Evolutionary conservation across 2,888 invertebrate genomes (phyloP), one percentile per base, ranked within the genome.

Genomic region (Camptogramma bilineatum): DNA sequence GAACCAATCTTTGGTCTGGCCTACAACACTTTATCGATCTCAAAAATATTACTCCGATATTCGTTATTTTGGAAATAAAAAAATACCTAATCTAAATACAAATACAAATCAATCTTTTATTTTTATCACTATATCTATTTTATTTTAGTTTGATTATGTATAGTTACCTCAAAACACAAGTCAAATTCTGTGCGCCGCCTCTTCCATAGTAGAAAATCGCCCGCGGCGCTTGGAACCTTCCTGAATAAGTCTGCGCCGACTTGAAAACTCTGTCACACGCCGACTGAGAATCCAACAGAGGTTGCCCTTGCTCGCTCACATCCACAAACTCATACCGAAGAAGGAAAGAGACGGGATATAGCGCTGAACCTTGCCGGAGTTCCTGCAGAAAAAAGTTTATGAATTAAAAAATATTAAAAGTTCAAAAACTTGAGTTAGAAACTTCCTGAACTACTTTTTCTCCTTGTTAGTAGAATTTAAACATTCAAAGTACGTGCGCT

Each of bases 291-390:
- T 94, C 93, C 48, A 86, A 85, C 68, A 93, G 82, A 62, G 95
- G 95, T 69, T 94, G 92, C 0, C 95, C 95, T 82, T 95, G 95
- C 79, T 95, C 94, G 68, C 95, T 94, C 51, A 95, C 94, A 83
- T 97, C 97, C 18, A 97, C 96, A 81, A 97, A 97, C 87, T 97
- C 97, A 86, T 97, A 97, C 56, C 96, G 95, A 4, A 97, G 94
- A 46, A 96, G 94, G 83, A 97, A 97, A 72, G 96, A 92, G 60
- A 96, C 95, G 2, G 96, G 96, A 82, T 96, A 96, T 52, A 97
- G 90, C 4, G 96, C 96, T 64, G 96, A 96, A n/a, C 96, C 96
- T 83, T 96, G 96, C 48, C 95, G 95, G 42, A 96, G 93, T 76
- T 95, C 95, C 90, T 93, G 87, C 54, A 72, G 73, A 71, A 60